Percentiles rank a stretch among this genome's conserved stretches.
Conservation (phyloP, 2,797 vertebrate species). For the Microctenopoma steveboyesi region DNA sequence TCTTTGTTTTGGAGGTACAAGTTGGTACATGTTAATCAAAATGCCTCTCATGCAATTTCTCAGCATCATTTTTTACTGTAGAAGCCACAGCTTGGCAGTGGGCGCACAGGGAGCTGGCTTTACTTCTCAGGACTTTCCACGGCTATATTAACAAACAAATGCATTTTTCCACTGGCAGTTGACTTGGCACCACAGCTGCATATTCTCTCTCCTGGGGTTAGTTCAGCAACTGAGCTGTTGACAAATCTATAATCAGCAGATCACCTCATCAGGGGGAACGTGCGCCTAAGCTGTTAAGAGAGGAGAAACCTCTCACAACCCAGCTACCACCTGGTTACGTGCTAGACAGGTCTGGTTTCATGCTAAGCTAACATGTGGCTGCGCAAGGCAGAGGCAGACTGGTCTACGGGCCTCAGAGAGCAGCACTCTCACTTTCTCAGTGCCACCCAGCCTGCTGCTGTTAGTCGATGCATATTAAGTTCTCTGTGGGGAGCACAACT, state of each 20-base stretch:
- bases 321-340: slow-evolving; percentile 74
- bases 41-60: slow-evolving; percentile 74
- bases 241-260: slow-evolving; percentile 77
- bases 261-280: slow-evolving; percentile 66
- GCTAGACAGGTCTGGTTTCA: slow-evolving; percentile 70
- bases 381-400: slow-evolving; percentile 34
- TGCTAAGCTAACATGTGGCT: slow-evolving; percentile 59
- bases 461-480: slow-evolving; percentile 75
- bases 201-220: slow-evolving; percentile 67
- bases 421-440: slow-evolving; percentile 59
- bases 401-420: slow-evolving; percentile 39
- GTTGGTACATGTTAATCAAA: slow-evolving; percentile 75
- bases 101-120: slow-evolving; percentile 59
- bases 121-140: slow-evolving; percentile 73
- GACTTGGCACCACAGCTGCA: slow-evolving; percentile 59
- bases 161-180: slow-evolving; percentile 68
- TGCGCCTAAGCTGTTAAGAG: slow-evolving; percentile 53
- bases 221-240: slow-evolving; percentile 72
- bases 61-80: slow-evolving; percentile 61
- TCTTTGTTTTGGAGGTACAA: slow-evolving; percentile 73
- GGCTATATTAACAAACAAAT: slow-evolving; percentile 76
- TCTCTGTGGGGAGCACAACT: slow-evolving; percentile 73
- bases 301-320: slow-evolving; percentile 71
- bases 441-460: slow-evolving; percentile 60
- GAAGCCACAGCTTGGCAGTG: slow-evolving; percentile 71